phyloP scores from a whole-genome alignment of 2,797 vertebrate species.

The Sebastes baramenuke region DNA sequence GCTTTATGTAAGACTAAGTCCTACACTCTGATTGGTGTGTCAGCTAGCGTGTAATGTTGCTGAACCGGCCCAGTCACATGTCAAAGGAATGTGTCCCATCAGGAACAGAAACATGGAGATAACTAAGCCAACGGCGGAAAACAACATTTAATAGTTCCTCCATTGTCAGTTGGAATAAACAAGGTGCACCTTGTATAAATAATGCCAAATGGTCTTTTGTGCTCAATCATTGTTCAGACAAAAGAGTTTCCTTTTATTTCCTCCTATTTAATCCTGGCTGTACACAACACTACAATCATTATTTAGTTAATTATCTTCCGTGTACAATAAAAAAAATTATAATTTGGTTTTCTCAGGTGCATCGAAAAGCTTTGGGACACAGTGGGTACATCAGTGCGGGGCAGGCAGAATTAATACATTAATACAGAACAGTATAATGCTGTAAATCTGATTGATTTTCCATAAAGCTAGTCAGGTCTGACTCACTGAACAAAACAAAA shows the following conservation, averaged over 20 bases:
- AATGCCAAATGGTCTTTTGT: not conserved
- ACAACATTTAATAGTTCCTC: not conserved
- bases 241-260: not conserved
- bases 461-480: not conserved
- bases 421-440: not conserved
- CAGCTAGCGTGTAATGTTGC: slow-evolving; percentile 7
- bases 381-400: not conserved
- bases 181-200: not conserved
- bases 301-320: not conserved
- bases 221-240: not conserved
- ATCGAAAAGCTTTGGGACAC: not conserved
- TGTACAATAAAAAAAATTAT: not conserved
- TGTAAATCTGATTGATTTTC: not conserved
- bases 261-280: not conserved
- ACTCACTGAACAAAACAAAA: not conserved
- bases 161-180: not conserved
- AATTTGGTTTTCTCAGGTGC: not conserved
- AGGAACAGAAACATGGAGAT: not conserved
- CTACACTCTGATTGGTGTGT: not conserved
- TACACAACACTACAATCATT: not conserved
- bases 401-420: not conserved
- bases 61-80: slow-evolving; percentile 33
- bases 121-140: not conserved
- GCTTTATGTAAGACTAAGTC: not conserved
- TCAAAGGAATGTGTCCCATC: slow-evolving; percentile 16